These are phyloP conservation scores for Alosa alosa DNA, from an alignment of 2,113 vertebrate species.

Conservation along the genomic window DNA sequence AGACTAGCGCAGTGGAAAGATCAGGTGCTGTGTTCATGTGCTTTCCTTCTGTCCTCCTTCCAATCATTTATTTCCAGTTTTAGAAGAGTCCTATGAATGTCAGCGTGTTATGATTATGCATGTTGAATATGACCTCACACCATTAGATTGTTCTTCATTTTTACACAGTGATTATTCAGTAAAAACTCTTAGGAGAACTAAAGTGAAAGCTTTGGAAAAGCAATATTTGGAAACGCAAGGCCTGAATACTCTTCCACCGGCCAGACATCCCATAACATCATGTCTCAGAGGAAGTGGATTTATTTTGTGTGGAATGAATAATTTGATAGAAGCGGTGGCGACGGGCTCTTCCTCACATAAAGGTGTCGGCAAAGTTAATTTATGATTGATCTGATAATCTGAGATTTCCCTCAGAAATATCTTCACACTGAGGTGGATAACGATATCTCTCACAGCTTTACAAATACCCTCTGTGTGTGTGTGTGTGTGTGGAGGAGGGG, in stretches of 20 bases:
- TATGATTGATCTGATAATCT: slow-evolving; percentile 17
- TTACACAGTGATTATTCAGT: too few relatives aligned
- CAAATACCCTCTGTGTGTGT: background rate
- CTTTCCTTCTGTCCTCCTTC: background rate
- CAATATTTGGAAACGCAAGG: background rate
- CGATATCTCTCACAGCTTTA: background rate
- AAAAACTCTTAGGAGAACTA: background rate
- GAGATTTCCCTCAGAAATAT: slow-evolving; percentile 7
- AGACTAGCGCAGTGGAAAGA: background rate
- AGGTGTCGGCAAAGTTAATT: slow-evolving; percentile 14
- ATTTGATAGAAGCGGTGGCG: background rate
- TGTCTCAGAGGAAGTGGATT: slow-evolving; percentile 11
- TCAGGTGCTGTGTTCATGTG: background rate
- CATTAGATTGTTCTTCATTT: too few relatives aligned
- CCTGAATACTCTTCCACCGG: background rate
- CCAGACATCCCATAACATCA: background rate
- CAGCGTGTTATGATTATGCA: background rate
- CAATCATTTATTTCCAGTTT: background rate
- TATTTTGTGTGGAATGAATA: slow-evolving; percentile 13
- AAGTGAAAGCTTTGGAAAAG: background rate
- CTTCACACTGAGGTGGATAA: slow-evolving; percentile 1
- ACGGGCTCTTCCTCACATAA: background rate
- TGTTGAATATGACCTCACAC: too few relatives aligned
- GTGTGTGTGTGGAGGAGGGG: background rate
- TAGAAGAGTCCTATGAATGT: background rate